phyloP scores from a whole-genome alignment of 2,113 vertebrate species.

The Aspiorhynchus laticeps region DNA sequence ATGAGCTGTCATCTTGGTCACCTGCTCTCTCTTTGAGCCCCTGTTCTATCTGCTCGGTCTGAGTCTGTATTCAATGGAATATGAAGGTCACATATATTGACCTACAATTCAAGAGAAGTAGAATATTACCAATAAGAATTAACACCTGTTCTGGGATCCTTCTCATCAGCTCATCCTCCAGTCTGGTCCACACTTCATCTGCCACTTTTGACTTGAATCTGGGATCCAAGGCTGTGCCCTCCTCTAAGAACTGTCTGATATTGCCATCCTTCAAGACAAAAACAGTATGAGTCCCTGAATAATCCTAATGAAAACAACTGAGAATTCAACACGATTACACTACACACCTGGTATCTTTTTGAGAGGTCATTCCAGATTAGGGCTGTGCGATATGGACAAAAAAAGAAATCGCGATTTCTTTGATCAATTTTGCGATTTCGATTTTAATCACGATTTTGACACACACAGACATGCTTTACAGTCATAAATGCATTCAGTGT shows the following conservation, averaged over 20 bases:
- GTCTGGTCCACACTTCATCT: conserved; percentile 15
- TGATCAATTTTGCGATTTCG: no score
- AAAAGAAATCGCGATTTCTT: no score
- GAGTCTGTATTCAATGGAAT: neutral
- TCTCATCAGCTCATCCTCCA: neutral
- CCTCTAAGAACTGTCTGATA: neutral
- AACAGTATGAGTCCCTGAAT: neutral
- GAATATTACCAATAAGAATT: neutral
- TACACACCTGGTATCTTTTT: neutral
- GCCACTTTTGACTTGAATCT: conserved; percentile 7
- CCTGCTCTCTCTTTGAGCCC: neutral
- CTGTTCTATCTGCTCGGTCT: neutral
- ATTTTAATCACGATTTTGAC: no score
- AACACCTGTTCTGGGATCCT: neutral
- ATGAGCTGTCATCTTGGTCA: neutral
- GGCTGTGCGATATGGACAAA: no score
- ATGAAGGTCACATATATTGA: neutral
- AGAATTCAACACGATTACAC: neutral
- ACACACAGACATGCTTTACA: no score
- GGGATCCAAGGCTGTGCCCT: conserved; percentile 7
- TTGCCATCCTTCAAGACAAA: neutral
- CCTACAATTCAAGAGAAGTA: neutral
- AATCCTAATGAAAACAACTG: neutral
- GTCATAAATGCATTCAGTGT: no score
- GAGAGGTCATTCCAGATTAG: no score